Evolutionary conservation across 2,888 invertebrate genomes (phyloP).

Genomic region (Rosalia funebris): DNA sequence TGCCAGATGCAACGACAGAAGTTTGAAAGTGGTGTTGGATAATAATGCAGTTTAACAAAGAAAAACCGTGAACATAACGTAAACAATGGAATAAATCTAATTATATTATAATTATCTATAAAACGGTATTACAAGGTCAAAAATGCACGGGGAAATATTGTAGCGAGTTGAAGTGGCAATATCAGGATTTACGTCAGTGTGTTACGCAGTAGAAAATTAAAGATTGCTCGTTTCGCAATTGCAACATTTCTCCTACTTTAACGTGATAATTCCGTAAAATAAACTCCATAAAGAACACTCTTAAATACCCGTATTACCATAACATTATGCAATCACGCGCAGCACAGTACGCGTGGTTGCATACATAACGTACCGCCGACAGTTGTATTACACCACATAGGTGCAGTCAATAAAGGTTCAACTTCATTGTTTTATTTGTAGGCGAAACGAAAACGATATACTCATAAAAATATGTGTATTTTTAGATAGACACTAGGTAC

Average conservation of each 20-base stretch:
- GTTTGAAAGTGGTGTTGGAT: no score
- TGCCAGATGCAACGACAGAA: no score
- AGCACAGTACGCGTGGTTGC: constrained; percentile 33
- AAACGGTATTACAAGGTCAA: constrained; percentile 60
- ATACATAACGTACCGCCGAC: constrained; percentile 26
- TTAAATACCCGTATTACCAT: constrained; percentile 17
- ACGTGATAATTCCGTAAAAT: constrained; percentile 27
- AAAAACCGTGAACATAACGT: constrained; percentile 55
- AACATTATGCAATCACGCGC: constrained; percentile 35
- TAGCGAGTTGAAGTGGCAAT: constrained; percentile 40
- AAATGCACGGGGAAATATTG: constrained; percentile 48
- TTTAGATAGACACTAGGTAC: no score
- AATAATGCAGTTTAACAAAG: constrained; percentile 53
- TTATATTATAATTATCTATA: constrained; percentile 61
- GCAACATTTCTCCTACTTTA: constrained; percentile 26
- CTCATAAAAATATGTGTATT: constrained; percentile 11
- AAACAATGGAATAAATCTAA: constrained; percentile 60
- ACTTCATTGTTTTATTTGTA: constrained; percentile 9
- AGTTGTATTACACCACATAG: neutral
- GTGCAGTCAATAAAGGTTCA: neutral
- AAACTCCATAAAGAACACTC: constrained; percentile 26
- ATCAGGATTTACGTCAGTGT: constrained; percentile 38
- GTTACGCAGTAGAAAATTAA: constrained; percentile 46
- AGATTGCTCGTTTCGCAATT: constrained; percentile 43
- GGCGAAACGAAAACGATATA: no score